phyloP scores from a whole-genome alignment of 1,140 invertebrate species.

The Papilio helenus region DNA sequence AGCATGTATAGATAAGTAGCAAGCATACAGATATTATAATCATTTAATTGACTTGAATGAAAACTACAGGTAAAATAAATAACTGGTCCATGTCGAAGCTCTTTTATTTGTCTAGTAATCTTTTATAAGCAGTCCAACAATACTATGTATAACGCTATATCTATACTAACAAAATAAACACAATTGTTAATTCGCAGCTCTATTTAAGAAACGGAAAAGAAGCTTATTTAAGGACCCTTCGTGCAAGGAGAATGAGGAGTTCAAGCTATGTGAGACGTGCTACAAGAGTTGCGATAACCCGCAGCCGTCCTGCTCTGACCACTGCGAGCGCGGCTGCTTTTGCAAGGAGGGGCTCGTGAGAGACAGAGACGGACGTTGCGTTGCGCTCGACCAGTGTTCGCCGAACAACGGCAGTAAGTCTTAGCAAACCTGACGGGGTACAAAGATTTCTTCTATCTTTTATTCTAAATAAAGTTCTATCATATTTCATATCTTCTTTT shows the following conservation, averaged over 20 bases:
- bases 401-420: conserved; percentile 40
- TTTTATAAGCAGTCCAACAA: too few relatives aligned
- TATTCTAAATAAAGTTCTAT: not conserved
- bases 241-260: conserved; percentile 58
- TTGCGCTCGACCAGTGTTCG: conserved; percentile 47
- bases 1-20: too few relatives aligned
- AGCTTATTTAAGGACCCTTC: conserved; percentile 35
- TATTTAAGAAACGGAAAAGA: conserved; percentile 46
- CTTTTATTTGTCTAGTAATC: too few relatives aligned
- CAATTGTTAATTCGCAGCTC: conserved; percentile 41
- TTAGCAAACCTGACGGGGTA: conserved; percentile 13
- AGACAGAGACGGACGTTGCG: conserved; percentile 52
- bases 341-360: conserved; percentile 54
- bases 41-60: too few relatives aligned
- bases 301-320: conserved; percentile 57
- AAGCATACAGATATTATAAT: too few relatives aligned
- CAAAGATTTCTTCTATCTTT: not conserved
- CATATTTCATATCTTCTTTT: not conserved
- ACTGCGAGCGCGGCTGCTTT: conserved; percentile 61
- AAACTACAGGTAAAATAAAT: too few relatives aligned
- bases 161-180: not conserved
- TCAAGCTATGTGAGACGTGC: conserved; percentile 58
- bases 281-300: conserved; percentile 57
- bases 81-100: too few relatives aligned
- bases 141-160: too few relatives aligned